phyloP scores from a whole-genome alignment of 2,888 invertebrate genomes.

The Plusia festucae region DNA sequence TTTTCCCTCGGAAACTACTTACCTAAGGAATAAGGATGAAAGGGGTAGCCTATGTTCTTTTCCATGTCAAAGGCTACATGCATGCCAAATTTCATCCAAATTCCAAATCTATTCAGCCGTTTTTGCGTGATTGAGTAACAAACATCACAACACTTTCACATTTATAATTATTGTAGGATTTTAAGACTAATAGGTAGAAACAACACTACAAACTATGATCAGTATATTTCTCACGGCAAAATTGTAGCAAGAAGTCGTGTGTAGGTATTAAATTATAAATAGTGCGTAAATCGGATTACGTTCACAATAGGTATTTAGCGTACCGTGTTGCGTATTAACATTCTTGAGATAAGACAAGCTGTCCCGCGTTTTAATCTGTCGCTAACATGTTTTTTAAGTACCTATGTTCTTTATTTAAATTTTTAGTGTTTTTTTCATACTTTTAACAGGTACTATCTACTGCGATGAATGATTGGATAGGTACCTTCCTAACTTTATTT shows the following conservation, averaged over 20 bases:
- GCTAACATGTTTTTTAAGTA: slow-evolving; percentile 16
- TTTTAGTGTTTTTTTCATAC: neutral
- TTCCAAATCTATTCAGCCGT: too few species aligned
- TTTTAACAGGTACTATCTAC: too few species aligned
- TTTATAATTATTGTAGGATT: too few species aligned
- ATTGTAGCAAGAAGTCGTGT: neutral
- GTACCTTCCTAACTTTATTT: too few species aligned
- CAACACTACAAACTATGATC: neutral
- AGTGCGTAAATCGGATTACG: slow-evolving; percentile 41
- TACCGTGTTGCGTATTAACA: slow-evolving; percentile 58
- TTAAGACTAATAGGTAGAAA: neutral
- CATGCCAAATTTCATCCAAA: too few species aligned
- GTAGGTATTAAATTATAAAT: slow-evolving; percentile 13
- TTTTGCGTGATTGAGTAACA: too few species aligned
- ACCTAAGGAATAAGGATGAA: too few species aligned
- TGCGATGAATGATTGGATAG: too few species aligned
- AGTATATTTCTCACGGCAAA: slow-evolving; percentile 9
- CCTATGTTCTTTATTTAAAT: neutral
- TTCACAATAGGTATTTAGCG: slow-evolving; percentile 49
- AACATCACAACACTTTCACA: too few species aligned
- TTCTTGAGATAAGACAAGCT: slow-evolving; percentile 65
- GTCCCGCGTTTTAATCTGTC: slow-evolving; percentile 45
- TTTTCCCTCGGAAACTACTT: too few species aligned
- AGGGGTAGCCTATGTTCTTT: too few species aligned
- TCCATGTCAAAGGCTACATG: too few species aligned